phyloP scores from a whole-genome alignment of 53 echinoderm and acorn worm species.

The Astropecten irregularis region DNA sequence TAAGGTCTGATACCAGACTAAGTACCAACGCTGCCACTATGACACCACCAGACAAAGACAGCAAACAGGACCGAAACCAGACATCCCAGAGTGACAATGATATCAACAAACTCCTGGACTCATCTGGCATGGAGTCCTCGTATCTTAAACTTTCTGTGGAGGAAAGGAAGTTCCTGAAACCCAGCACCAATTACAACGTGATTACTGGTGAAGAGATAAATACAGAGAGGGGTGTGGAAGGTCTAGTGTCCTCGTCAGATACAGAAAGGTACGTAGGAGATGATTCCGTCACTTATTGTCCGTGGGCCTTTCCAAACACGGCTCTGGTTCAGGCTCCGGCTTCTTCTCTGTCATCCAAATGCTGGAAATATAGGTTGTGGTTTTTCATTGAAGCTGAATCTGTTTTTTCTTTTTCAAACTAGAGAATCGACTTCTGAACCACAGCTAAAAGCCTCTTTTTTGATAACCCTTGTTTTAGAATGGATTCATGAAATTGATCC shows the following conservation, averaged over 20 bases:
- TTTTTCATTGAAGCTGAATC: too few species aligned
- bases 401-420: too few species aligned
- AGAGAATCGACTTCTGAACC: too few species aligned
- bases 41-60: neutral
- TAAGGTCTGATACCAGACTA: neutral
- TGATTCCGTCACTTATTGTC: neutral
- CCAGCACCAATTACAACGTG: conserved; percentile 70
- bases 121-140: neutral
- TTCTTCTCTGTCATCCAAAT: too few species aligned
- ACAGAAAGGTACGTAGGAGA: conserved; percentile 44
- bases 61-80: neutral
- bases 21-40: neutral
- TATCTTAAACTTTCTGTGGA: conserved; percentile 59
- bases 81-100: neutral
- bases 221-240: conserved; percentile 37
- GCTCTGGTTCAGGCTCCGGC: too few species aligned
- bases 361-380: too few species aligned
- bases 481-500: too few species aligned
- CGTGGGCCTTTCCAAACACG: too few species aligned
- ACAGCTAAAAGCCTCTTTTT: too few species aligned
- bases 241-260: conserved; percentile 24
- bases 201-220: conserved; percentile 56
- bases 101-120: neutral
- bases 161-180: conserved; percentile 71
- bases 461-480: too few species aligned